phyloP scores from a whole-genome alignment of 92 coral and sea anemone genomes.

The Chrysogorgia sp. region DNA sequence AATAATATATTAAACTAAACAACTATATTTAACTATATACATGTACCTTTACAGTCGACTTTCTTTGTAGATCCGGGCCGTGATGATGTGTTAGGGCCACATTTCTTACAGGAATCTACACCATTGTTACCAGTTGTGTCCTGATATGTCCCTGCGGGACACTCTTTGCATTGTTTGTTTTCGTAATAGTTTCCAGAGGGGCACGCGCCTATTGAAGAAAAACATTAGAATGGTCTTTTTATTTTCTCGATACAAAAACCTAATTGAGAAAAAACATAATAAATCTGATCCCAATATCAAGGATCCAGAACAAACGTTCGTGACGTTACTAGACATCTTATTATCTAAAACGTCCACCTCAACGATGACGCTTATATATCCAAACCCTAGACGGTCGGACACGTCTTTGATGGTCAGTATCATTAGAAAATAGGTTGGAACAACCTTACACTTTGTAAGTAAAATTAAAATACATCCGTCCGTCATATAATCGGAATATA shows the following conservation, averaged over 20 bases:
- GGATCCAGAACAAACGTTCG: neutral
- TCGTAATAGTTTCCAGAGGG: conserved; percentile 73
- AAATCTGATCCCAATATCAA: too few species aligned
- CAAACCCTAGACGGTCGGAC: too few species aligned
- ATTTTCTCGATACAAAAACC: too few species aligned
- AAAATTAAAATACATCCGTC: too few species aligned
- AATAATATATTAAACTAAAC: neutral
- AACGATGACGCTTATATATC: too few species aligned
- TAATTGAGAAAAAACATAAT: too few species aligned
- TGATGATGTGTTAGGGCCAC: conserved; percentile 22
- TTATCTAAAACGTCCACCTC: too few species aligned
- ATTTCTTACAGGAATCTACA: conserved; percentile 6
- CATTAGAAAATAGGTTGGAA: too few species aligned
- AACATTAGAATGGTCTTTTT: too few species aligned
- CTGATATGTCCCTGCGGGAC: conserved; percentile 77
- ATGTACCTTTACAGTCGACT: conserved; percentile 26
- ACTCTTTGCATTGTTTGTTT: conserved; percentile 59
- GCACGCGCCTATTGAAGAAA: conserved; percentile 70
- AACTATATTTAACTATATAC: neutral
- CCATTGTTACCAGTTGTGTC: conserved; percentile 68
- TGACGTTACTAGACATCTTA: neutral
- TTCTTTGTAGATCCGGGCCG: neutral
- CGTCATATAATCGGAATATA: too few species aligned
- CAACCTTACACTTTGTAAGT: too few species aligned
- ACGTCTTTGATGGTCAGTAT: too few species aligned